Percentiles rank a stretch among this genome's conserved stretches.
These are phyloP conservation scores for Acheta domesticus DNA, from an alignment of 2,888 invertebrate species.

Conservation along the genomic window DNA sequence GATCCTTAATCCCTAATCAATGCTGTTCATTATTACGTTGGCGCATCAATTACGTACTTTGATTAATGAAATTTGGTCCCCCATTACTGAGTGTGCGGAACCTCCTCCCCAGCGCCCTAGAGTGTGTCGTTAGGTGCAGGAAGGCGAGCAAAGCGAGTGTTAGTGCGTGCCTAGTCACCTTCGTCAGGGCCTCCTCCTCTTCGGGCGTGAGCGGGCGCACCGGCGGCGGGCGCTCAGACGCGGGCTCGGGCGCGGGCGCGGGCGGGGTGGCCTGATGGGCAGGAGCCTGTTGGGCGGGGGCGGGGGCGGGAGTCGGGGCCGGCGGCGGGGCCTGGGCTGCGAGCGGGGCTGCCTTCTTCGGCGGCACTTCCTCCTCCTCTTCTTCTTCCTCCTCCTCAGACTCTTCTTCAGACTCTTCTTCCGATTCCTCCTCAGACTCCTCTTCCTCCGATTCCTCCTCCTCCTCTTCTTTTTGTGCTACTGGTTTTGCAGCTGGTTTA, in stretches of 20 bases:
- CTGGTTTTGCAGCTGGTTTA: not conserved
- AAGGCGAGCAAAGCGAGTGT: no score
- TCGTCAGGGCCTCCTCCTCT: not conserved
- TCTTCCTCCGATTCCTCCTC: slow-evolving; percentile 11
- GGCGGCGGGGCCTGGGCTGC: not conserved
- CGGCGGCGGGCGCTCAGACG: slow-evolving; percentile 3
- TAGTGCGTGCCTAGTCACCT: not conserved
- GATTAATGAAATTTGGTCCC: no score
- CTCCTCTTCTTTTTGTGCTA: not conserved
- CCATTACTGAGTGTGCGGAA: no score
- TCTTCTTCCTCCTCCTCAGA: not conserved
- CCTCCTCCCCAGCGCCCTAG: no score
- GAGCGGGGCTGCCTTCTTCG: not conserved
- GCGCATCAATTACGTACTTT: no score
- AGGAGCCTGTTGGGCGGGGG: not conserved
- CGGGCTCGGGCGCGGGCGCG: not conserved
- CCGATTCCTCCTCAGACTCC: not conserved
- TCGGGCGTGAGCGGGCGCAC: not conserved
- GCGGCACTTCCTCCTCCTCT: not conserved
- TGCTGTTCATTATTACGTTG: no score
- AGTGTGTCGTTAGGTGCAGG: no score
- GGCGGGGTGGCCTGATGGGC: not conserved
- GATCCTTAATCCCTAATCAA: no score
- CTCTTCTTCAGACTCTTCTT: not conserved
- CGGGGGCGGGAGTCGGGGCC: not conserved